Percentiles rank a stretch among this genome's conserved stretches.
phyloP scores from a whole-genome alignment of 1,140 invertebrate species.

The Globodera ellingtonae region DNA sequence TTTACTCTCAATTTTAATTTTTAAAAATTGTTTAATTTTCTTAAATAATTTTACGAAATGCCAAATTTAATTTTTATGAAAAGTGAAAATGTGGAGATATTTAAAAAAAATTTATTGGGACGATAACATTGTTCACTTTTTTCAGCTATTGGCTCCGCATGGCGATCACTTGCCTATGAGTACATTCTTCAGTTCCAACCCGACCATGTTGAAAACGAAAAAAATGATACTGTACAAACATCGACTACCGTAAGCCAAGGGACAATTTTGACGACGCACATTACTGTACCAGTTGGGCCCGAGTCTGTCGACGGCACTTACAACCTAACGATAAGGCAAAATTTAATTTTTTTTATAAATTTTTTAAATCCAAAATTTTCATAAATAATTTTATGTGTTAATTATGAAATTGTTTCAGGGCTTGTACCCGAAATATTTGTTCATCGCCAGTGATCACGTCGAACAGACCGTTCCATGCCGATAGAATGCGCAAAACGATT shows the following conservation, averaged over 20 bases:
- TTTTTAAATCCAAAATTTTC: background rate
- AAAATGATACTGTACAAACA: background rate
- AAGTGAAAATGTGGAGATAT: too few relatives aligned
- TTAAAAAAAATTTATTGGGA: too few relatives aligned
- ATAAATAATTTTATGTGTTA: background rate
- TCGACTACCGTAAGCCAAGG: background rate
- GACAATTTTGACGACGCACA: conserved; percentile 27
- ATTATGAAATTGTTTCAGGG: conserved; percentile 48
- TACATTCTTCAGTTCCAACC: conserved; percentile 20
- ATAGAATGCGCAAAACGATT: conserved; percentile 10
- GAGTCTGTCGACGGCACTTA: conserved; percentile 9
- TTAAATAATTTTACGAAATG: too few relatives aligned
- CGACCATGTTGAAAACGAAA: background rate
- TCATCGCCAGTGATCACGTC: conserved; percentile 35
- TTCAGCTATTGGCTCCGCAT: conserved; percentile 42
- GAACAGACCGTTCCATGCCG: conserved; percentile 40
- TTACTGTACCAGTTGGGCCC: conserved; percentile 22
- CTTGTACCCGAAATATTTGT: conserved; percentile 41
- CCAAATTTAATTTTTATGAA: too few relatives aligned
- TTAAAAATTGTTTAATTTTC: conserved; percentile 2
- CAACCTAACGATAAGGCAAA: conserved; percentile 13
- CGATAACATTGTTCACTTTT: background rate
- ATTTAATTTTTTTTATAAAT: background rate
- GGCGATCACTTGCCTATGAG: conserved; percentile 49
- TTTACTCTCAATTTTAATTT: background rate